Conservation (phyloP, 2,113 vertebrate genomes). For the Tragulus kanchil region DNA sequence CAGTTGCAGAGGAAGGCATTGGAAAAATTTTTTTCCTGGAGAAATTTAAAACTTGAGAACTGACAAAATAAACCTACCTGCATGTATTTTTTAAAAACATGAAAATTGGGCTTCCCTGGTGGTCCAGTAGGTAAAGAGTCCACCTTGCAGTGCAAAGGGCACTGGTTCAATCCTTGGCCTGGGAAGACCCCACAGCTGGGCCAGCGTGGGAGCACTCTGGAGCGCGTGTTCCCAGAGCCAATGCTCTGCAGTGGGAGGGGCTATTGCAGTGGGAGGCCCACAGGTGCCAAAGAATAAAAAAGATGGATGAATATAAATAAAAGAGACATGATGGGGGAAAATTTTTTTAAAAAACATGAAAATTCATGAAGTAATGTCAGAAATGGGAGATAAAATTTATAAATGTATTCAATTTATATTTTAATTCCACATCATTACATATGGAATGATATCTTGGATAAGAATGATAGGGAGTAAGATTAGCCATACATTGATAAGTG, state of each 20-base stretch:
- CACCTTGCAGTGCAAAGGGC: no score
- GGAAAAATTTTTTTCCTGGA: not conserved
- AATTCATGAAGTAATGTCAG: not conserved
- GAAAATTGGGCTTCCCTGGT: no score
- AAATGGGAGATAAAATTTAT: constrained; percentile 19
- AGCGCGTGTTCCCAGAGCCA: no score
- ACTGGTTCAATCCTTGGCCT: no score
- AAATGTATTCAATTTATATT: not conserved
- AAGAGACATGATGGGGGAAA: no score
- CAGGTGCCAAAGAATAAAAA: no score
- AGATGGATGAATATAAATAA: no score
- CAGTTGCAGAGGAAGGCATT: not conserved
- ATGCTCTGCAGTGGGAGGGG: no score
- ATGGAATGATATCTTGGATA: not conserved
- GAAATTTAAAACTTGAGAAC: not conserved
- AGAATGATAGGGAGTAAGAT: not conserved
- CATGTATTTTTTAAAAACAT: not conserved
- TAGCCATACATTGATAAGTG: not conserved
- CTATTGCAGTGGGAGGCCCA: no score
- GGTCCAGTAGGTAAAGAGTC: no score
- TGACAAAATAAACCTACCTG: not conserved
- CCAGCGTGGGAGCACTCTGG: no score
- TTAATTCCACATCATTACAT: not conserved
- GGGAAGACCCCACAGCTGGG: no score
- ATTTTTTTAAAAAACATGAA: not conserved